These are phyloP conservation scores for Conger conger DNA, from an alignment of 2,113 vertebrate species.

Conservation along the genomic window DNA sequence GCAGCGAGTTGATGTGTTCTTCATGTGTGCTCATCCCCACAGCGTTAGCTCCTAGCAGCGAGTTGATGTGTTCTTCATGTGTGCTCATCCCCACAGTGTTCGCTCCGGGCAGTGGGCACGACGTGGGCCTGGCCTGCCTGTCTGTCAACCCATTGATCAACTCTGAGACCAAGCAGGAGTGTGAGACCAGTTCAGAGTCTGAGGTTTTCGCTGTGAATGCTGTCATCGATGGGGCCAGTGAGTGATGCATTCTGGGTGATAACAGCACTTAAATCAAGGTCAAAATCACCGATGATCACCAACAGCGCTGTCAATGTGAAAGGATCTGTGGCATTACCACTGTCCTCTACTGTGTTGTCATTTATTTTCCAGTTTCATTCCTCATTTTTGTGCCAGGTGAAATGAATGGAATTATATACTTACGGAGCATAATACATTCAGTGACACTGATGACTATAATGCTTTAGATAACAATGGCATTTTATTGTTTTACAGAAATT, in stretches of 20 bases:
- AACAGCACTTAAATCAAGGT: constrained; percentile 4
- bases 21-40: constrained; percentile 35
- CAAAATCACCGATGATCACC: not conserved
- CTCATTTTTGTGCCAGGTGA: not conserved
- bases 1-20: not conserved
- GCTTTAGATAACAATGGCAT: not conserved
- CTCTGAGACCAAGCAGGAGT: constrained; percentile 74
- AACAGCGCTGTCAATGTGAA: not conserved
- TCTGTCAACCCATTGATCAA: constrained; percentile 74
- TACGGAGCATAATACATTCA: not conserved
- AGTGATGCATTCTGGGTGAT: constrained; percentile 56
- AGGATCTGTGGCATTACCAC: not conserved
- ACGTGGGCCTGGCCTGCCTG: constrained; percentile 73
- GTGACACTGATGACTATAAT: not conserved
- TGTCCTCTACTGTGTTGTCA: not conserved
- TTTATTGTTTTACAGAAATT: not conserved
- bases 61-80: constrained; percentile 27
- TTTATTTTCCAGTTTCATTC: not conserved
- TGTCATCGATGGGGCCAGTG: constrained; percentile 62
- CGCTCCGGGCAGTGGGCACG: constrained; percentile 71
- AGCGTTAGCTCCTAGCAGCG: constrained; percentile 79
- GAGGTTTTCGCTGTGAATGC: constrained; percentile 69
- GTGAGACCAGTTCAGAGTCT: constrained; percentile 65
- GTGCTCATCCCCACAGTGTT: constrained; percentile 71
- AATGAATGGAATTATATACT: not conserved